Conservation (phyloP, 2,113 vertebrate genomes). For the Meles meles region DNA sequence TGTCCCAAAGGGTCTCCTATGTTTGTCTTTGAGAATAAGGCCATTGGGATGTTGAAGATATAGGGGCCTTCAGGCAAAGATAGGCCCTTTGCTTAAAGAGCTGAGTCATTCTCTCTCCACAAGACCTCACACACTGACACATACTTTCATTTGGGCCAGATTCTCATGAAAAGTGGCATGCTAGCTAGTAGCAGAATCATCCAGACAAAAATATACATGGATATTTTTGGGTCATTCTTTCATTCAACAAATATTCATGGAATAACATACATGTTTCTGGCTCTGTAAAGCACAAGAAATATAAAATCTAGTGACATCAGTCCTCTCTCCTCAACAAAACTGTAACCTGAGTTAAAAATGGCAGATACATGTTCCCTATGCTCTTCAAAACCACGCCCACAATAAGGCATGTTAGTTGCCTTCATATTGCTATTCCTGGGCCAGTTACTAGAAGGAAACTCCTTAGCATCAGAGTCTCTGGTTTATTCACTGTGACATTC, state of each 20-base stretch:
- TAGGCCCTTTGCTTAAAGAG: neutral
- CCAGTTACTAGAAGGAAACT: neutral
- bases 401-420: neutral
- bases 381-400: neutral
- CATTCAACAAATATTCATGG: neutral
- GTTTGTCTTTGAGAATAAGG: neutral
- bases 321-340: neutral
- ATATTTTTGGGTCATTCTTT: neutral
- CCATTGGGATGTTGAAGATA: neutral
- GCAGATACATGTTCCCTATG: neutral
- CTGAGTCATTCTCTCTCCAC: neutral
- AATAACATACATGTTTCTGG: neutral
- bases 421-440: neutral
- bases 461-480: neutral
- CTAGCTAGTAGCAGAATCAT: neutral
- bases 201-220: neutral
- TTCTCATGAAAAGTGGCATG: neutral
- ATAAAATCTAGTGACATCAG: neutral
- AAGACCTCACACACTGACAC: neutral
- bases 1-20: neutral
- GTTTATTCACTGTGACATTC: neutral
- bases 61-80: neutral
- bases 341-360: neutral
- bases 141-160: neutral
- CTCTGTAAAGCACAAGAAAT: neutral